Evolutionary conservation across 2,888 invertebrate genomes (phyloP).

Genomic region (Dolomedes plantarius): DNA sequence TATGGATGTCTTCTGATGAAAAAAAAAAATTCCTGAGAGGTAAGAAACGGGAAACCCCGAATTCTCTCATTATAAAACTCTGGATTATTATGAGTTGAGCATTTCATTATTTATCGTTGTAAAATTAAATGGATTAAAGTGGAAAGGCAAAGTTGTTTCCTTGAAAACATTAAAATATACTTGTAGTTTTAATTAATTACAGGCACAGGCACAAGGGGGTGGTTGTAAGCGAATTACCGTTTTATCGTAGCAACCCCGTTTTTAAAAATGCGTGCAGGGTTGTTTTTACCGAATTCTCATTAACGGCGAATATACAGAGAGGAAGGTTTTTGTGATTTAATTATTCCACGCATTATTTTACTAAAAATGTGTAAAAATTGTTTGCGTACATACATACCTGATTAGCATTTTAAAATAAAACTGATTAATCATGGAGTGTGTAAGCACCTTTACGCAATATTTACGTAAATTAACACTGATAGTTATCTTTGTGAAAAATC

Average conservation of each 20-base stretch:
- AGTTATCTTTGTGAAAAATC: neutral
- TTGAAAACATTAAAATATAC: slow-evolving; percentile 69
- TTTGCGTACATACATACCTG: neutral
- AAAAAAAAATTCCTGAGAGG: neutral
- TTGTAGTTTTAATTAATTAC: slow-evolving; percentile 67
- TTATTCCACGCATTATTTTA: slow-evolving; percentile 30
- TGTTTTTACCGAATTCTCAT: slow-evolving; percentile 60
- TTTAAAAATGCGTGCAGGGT: slow-evolving; percentile 25
- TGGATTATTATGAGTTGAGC: slow-evolving; percentile 63
- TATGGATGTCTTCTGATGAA: slow-evolving; percentile 2
- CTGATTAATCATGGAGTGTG: neutral
- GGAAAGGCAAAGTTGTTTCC: slow-evolving; percentile 46
- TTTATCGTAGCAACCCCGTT: slow-evolving; percentile 23
- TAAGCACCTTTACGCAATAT: neutral
- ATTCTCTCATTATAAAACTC: slow-evolving; percentile 63
- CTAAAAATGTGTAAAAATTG: slow-evolving; percentile 18
- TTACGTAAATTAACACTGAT: neutral
- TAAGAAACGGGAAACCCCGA: slow-evolving; percentile 50
- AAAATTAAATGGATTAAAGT: slow-evolving; percentile 70
- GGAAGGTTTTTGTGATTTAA: slow-evolving; percentile 55
- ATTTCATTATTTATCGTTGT: slow-evolving; percentile 67
- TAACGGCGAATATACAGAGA: slow-evolving; percentile 34
- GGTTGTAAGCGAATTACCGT: slow-evolving; percentile 47
- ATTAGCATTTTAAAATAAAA: slow-evolving; percentile 14
- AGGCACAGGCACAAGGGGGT: neutral